These are phyloP conservation scores for Trichosurus vulpecula DNA, from an alignment of 2,797 vertebrate genomes.

Conservation along the genomic window DNA sequence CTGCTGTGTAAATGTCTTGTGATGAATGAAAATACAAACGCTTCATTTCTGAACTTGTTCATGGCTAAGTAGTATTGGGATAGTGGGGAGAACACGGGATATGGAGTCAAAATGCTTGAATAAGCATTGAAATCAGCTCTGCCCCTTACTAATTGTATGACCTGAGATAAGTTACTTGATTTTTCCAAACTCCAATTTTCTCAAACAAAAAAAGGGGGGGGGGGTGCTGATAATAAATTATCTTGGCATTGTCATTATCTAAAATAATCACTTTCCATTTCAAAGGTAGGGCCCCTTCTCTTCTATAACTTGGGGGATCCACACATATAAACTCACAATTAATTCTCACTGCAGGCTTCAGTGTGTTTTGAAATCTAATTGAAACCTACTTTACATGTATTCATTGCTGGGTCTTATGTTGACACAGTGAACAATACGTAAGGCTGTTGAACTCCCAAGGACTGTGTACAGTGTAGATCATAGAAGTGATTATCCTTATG, in stretches of 20 bases:
- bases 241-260: neutral
- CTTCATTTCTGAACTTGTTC: neutral
- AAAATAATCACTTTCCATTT: slow-evolving; percentile 9
- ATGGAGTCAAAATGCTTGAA: neutral
- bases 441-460: slow-evolving; percentile 56
- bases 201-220: neutral
- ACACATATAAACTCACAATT: slow-evolving; percentile 34
- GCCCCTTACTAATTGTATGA: neutral
- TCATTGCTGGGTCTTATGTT: slow-evolving; percentile 44
- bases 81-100: neutral
- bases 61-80: neutral
- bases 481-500: slow-evolving; percentile 60
- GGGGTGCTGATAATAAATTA: neutral
- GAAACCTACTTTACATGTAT: slow-evolving; percentile 53
- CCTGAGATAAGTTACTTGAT: neutral
- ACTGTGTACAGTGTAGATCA: slow-evolving; percentile 7
- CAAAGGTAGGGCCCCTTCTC: slow-evolving; percentile 52
- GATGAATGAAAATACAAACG: neutral
- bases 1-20: neutral
- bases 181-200: neutral
- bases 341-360: neutral
- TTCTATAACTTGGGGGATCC: slow-evolving; percentile 40
- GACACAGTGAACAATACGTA: slow-evolving; percentile 41
- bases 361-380: slow-evolving; percentile 54
- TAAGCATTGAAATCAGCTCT: neutral